A percentile compares a stretch with the other conserved stretches of the same genome.
These are phyloP conservation scores for Heliothis subflexa DNA, from an alignment of 1,140 invertebrate genomes.

Conservation along the genomic window DNA sequence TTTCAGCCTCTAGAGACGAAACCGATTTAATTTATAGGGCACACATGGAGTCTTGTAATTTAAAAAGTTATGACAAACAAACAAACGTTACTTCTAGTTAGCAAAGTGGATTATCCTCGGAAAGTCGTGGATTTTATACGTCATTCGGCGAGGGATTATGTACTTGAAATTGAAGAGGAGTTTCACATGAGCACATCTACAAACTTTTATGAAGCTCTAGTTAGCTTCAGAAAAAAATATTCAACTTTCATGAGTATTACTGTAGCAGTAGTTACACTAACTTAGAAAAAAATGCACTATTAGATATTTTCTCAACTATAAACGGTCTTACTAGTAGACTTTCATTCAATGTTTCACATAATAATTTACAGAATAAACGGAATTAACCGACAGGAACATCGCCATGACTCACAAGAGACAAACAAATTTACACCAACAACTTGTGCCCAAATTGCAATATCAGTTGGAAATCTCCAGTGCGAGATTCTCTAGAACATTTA, in stretches of 20 bases:
- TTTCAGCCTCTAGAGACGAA: too few relatives aligned
- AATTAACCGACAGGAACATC: background rate
- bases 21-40: background rate
- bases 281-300: background rate
- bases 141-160: background rate
- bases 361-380: background rate
- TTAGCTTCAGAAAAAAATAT: background rate
- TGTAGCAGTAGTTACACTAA: too few relatives aligned
- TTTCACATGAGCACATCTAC: background rate
- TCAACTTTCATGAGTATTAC: too few relatives aligned
- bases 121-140: constrained; percentile 10
- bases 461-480: constrained; percentile 16
- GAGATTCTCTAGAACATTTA: constrained; percentile 9
- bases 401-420: background rate
- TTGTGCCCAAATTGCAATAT: background rate
- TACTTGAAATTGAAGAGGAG: background rate
- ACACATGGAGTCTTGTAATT: background rate
- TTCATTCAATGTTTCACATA: background rate
- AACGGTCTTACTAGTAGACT: background rate
- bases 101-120: constrained; percentile 1
- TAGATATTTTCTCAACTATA: background rate
- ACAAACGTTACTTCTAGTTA: background rate
- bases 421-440: background rate
- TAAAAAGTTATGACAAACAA: background rate
- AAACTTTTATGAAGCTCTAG: background rate